Conservation (phyloP, 2,888 invertebrate species). For the Helicoverpa assulta region DNA sequence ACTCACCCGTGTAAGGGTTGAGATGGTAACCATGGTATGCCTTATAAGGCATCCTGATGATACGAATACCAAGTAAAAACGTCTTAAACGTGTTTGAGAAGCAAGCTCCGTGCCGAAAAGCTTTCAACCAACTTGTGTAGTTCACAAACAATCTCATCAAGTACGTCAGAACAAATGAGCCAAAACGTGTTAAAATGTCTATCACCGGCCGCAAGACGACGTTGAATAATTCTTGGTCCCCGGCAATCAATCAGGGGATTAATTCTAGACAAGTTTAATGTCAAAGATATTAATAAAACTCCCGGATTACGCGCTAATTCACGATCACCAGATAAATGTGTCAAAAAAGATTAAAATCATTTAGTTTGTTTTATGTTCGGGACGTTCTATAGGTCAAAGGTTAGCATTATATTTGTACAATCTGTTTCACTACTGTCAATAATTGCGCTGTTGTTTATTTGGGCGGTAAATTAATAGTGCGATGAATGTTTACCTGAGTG, state of each 20-base stretch:
- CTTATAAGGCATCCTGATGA: no score
- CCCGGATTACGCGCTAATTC: conserved; percentile 44
- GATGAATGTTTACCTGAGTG: no score
- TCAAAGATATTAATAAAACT: conserved; percentile 54
- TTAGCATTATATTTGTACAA: conserved; percentile 16
- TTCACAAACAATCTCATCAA: conserved; percentile 22
- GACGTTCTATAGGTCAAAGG: conserved; percentile 23
- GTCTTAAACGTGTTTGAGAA: background rate
- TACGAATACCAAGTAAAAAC: no score
- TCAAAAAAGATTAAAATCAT: conserved; percentile 30
- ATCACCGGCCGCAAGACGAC: conserved; percentile 47
- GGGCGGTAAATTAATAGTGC: background rate
- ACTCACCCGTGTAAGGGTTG: no score
- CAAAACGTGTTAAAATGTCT: conserved; percentile 42
- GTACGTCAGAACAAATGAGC: conserved; percentile 26
- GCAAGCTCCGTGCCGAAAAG: background rate
- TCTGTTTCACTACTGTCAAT: conserved; percentile 11
- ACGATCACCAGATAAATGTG: conserved; percentile 34
- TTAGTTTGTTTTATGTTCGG: conserved; percentile 37
- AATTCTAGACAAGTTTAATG: conserved; percentile 33
- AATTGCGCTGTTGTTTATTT: background rate
- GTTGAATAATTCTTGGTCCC: conserved; percentile 46
- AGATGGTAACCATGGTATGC: no score
- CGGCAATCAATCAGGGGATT: conserved; percentile 54
- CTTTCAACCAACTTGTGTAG: background rate